A percentile compares a stretch with the other conserved stretches of the same genome.
Evolutionary conservation across 2,113 vertebrate genomes (phyloP).

Genomic region (Crotophaga sulcirostris): DNA sequence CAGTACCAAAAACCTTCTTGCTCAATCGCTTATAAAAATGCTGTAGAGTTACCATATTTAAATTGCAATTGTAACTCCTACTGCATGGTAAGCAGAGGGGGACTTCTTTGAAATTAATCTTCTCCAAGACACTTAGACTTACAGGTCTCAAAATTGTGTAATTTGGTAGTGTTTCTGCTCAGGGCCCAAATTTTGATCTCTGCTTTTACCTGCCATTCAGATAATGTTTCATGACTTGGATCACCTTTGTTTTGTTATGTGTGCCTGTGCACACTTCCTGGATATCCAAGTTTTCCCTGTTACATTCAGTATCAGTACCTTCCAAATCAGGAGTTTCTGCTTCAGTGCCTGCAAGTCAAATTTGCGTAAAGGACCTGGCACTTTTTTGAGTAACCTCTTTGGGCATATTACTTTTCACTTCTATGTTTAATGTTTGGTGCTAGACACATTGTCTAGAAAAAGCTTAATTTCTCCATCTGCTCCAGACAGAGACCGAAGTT

Average conservation of each 20-base stretch:
- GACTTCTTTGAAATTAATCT: not conserved
- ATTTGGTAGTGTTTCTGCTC: not conserved
- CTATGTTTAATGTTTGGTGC: not conserved
- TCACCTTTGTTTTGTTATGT: not conserved
- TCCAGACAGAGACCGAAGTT: not conserved
- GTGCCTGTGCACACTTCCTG: accelerated
- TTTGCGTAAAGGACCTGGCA: not conserved
- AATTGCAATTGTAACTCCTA: not conserved
- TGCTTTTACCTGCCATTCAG: not conserved
- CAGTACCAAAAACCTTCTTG: accelerated
- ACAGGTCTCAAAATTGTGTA: accelerated
- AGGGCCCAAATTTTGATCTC: not conserved
- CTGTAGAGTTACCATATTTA: accelerated
- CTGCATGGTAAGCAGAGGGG: not conserved
- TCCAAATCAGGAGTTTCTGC: not conserved
- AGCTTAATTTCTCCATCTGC: not conserved
- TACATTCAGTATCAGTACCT: not conserved
- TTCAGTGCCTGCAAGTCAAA: not conserved
- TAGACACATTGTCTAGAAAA: not conserved
- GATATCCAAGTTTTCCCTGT: not conserved
- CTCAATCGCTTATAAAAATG: not conserved
- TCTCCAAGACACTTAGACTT: not conserved
- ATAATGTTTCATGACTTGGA: too few species aligned
- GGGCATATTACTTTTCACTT: not conserved
- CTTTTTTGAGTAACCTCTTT: not conserved